Conservation (phyloP, 2,888 invertebrate species). For the Stenotaenia linearis region DNA sequence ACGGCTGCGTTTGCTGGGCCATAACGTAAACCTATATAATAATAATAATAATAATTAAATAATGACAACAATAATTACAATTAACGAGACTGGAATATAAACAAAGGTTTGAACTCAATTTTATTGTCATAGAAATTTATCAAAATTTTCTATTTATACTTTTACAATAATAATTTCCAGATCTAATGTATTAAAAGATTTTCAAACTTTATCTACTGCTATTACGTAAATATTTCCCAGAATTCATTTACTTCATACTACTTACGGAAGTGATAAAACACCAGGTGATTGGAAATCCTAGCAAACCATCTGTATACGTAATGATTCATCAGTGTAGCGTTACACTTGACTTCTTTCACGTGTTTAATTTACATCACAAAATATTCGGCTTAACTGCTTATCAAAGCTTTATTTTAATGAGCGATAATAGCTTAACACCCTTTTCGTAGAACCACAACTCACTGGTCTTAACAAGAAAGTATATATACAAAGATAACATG, state of each 20-base stretch:
- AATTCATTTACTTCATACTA: neutral
- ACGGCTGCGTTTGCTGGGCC: too few species aligned
- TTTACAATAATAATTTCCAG: too few species aligned
- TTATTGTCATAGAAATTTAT: too few species aligned
- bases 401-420: neutral
- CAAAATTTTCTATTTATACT: too few species aligned
- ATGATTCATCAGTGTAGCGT: constrained; percentile 2
- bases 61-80: too few species aligned
- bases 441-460: neutral
- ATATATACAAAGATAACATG: neutral
- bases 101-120: too few species aligned
- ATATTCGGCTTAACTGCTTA: neutral
- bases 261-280: neutral
- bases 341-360: neutral
- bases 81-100: too few species aligned
- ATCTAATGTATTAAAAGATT: too few species aligned
- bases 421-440: neutral
- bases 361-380: neutral
- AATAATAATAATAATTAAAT: too few species aligned
- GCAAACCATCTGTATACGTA: neutral
- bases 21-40: too few species aligned
- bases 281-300: neutral
- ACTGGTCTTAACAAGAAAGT: neutral
- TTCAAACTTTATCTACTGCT: too few species aligned
- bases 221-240: too few species aligned